A percentile compares a stretch with the other conserved stretches of the same genome.
These are phyloP conservation scores for Bubalus kerabau DNA, from an alignment of 2,113 vertebrate species.

Conservation along the genomic window DNA sequence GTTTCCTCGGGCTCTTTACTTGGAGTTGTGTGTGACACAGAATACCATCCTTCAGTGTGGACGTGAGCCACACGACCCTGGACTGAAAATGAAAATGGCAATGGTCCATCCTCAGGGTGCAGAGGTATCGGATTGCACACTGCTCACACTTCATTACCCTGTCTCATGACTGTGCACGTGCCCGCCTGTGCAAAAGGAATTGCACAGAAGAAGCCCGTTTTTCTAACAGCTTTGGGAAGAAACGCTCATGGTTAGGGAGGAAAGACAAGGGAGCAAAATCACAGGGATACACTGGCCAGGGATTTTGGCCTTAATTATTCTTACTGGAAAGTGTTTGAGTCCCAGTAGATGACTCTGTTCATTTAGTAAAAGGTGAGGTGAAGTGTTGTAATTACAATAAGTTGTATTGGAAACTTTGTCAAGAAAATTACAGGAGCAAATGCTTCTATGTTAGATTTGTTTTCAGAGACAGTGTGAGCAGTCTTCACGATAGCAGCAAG, in stretches of 20 bases:
- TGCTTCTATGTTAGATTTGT: not conserved
- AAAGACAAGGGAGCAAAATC: not conserved
- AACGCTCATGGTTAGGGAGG: not conserved
- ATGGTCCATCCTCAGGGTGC: not conserved
- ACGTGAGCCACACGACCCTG: fast-evolving
- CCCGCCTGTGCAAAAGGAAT: not conserved
- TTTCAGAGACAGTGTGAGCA: not conserved
- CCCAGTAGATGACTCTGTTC: not conserved
- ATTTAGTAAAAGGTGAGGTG: not conserved
- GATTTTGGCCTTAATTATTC: not conserved
- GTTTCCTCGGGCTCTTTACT: not conserved
- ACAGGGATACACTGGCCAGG: not conserved
- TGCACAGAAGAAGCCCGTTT: not conserved
- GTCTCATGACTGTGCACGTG: not conserved
- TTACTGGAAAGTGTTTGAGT: not conserved
- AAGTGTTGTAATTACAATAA: not conserved
- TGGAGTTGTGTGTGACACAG: not conserved
- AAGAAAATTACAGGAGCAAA: not conserved
- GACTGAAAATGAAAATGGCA: not conserved
- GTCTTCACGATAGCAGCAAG: not conserved
- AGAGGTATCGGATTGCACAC: not conserved
- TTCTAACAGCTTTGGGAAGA: not conserved
- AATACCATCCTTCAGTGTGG: not conserved
- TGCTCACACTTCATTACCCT: not conserved
- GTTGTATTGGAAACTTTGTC: not conserved